Percentiles rank a stretch among this genome's conserved stretches.
phyloP scores from a whole-genome alignment of 2,113 vertebrate species.

The Entelurus aequoreus region DNA sequence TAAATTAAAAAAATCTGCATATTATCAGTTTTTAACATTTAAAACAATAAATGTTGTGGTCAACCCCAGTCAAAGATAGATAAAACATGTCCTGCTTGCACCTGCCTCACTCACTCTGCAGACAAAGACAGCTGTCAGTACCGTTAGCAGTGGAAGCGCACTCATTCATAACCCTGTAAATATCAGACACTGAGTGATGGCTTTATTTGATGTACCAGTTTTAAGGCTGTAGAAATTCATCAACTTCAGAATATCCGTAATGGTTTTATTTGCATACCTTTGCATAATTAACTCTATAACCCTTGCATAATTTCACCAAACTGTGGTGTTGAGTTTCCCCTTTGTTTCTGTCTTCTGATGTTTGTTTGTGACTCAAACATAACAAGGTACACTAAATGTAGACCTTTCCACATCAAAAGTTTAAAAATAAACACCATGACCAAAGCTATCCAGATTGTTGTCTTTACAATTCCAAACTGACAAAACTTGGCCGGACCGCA shows the following conservation, averaged over 20 bases:
- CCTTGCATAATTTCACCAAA: not conserved
- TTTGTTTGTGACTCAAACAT: slow-evolving; percentile 28
- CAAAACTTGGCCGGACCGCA: slow-evolving; percentile 13
- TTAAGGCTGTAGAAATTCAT: slow-evolving; percentile 7
- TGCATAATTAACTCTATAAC: not conserved
- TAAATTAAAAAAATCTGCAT: no score
- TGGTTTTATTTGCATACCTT: not conserved
- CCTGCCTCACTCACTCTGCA: slow-evolving; percentile 17
- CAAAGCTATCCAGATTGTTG: slow-evolving; percentile 43
- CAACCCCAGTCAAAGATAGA: not conserved
- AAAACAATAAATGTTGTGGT: not conserved
- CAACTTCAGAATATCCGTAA: not conserved
- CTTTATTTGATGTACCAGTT: slow-evolving; percentile 18
- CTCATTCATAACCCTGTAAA: slow-evolving; percentile 21
- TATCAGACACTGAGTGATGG: slow-evolving; percentile 31
- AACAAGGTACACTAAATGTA: slow-evolving; percentile 10
- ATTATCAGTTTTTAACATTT: not conserved
- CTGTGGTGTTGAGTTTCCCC: not conserved
- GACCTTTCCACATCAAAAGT: slow-evolving; percentile 22
- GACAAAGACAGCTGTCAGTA: slow-evolving; percentile 47
- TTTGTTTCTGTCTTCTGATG: slow-evolving; percentile 17
- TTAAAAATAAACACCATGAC: slow-evolving; percentile 26
- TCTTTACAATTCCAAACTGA: slow-evolving; percentile 33
- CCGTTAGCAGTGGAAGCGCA: slow-evolving; percentile 26
- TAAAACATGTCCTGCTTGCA: slow-evolving; percentile 5